Conservation (phyloP, 2,113 vertebrate species). For the Podarcis raffonei region DNA sequence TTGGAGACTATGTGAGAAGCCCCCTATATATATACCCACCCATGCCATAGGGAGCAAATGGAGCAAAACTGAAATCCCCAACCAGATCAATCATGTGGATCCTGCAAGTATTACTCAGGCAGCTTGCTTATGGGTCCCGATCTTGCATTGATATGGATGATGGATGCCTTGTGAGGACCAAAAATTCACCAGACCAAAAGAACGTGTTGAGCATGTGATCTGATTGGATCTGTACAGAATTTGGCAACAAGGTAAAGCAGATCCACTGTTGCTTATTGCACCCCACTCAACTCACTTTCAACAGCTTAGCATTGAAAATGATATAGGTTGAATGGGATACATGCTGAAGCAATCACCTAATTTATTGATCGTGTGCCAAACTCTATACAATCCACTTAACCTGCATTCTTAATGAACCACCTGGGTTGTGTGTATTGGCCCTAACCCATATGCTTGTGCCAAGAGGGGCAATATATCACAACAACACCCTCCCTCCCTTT, state of each 20-base stretch:
- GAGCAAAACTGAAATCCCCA: fast-evolving
- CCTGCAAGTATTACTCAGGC: background rate
- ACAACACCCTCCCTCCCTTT: background rate
- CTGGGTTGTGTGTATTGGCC: background rate
- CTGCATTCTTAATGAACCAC: background rate
- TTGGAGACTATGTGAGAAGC: background rate
- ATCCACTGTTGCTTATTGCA: background rate
- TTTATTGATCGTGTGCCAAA: background rate
- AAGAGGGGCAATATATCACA: background rate
- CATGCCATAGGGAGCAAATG: conserved; percentile 34
- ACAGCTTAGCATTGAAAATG: background rate
- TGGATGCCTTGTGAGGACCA: background rate
- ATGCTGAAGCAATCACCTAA: background rate
- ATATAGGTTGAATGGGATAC: background rate
- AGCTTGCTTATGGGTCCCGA: background rate
- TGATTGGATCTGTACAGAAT: background rate
- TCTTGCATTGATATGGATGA: background rate
- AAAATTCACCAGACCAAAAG: background rate
- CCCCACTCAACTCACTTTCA: background rate
- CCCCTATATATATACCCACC: background rate
- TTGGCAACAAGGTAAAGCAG: background rate
- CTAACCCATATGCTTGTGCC: background rate
- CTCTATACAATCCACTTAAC: background rate
- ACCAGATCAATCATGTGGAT: fast-evolving
- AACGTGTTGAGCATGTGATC: background rate